Base-by-base conservation (phyloP, 1,140 invertebrate species). In the Leptinotarsa undecemlineata region DNA sequence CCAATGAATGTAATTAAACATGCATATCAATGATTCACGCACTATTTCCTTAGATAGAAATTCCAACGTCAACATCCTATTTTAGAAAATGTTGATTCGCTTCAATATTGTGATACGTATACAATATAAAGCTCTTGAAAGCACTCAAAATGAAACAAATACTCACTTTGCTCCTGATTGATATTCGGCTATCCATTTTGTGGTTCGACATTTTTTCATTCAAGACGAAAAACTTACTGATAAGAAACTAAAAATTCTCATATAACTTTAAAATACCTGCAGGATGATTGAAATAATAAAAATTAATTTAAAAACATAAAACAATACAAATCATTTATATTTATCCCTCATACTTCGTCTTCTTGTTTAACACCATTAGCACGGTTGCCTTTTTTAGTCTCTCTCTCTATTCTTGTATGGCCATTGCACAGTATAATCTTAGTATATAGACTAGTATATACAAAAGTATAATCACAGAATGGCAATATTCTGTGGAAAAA, bases 81-180 rank as follows among this genome's bases (percentile, higher is more conserved):
- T 57, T 19, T 19, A 19, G 51, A 57, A n/a, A 57, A 57, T 19
- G 17, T 15, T 42, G 33, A 11, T 42, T 42, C 8, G 8, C 33
- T 42, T 42, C 33, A 11, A 42, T 3, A 42, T 42, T 42, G 33
- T 42, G 33, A 42, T 42, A 42, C 33, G 33, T 42, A 42, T 42
- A 42, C 33, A 3, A 42, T 42, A 42, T 8, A 42, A 42, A 42
- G 33, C 33, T 42, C 33, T 42, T 11, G 33, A 42, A 33, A 42
- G 74, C 78, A 78, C 48, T 69, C 15, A 47, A 57, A 48, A 57
- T 66, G 20, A 68, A 26, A 47, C 48, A 72, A 66, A 76, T 75
- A 81, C 79, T 88, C 86, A 91, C 91, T 88, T 92, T 92, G 85
- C 90, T 92, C 85, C 92, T 92, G 72, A 92, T 90, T 86, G 91